Evolutionary conservation across 2,888 invertebrate species (phyloP), one percentile per base, ranked within the genome.

Genomic region (Dendrolimus pini): DNA sequence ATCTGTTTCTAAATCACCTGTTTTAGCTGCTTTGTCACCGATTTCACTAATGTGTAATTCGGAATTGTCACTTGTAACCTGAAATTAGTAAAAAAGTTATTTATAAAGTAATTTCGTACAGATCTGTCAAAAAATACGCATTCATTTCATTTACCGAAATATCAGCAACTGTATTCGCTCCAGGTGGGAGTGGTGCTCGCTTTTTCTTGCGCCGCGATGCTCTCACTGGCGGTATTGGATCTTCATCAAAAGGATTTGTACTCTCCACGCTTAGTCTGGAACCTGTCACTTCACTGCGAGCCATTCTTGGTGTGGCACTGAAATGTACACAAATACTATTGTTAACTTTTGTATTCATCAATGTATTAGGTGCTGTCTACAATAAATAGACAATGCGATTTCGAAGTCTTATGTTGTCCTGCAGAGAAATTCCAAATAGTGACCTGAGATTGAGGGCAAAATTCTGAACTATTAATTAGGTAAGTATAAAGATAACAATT

Each of bases 121-220:
- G 30, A 30, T 30, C 3, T 30, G 3, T 30, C 3, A 30, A 30
- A 30, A 30, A 6, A 3, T 30, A 30, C 6, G 6, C 30, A 30
- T 30, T 30, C 0, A 30, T 30, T 30, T 30, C 6, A 30, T 30
- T 71, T 77, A 83, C 84, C 68, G 80, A 77, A 56, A 74, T 69
- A 64, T 85, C 79, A 56, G 78, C 68, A 42, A 66, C 66, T 2
- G 75, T 63, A 41, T 68, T 64, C 1, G 74, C 74, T 1, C 47
- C 47, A 12, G 86, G 94, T 7, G 93, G 93, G 56, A 89, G 91
- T 0, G 94, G 93, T 0, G 94, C 94, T 61, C 92, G 91, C 63
- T 93, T 91, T 78, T 94, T 94, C 82, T 94, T 94, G 42, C 93
- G 89, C 12, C 92, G 81, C 52, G 91, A 90, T 52, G 91, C 87